These are phyloP conservation scores for Keiferia lycopersicella DNA, from an alignment of 2,888 invertebrate species.

Conservation along the genomic window DNA sequence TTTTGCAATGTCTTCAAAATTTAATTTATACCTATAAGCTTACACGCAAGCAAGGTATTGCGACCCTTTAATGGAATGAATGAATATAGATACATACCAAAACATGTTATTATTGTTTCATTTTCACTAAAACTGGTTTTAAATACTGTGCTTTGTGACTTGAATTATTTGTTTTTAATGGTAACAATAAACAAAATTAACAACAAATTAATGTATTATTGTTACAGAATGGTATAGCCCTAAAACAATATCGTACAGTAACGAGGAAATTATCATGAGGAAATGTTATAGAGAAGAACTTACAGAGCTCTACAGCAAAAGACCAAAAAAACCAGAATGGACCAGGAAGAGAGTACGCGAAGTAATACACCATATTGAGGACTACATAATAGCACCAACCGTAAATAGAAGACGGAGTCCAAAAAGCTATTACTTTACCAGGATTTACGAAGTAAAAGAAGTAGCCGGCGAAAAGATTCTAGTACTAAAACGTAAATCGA, in stretches of 20 bases:
- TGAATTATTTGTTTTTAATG: too few species aligned
- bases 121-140: too few species aligned
- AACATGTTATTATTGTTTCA: too few species aligned
- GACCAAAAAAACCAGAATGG: not conserved
- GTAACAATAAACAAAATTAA: too few species aligned
- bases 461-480: constrained; percentile 1
- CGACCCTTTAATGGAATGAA: too few species aligned
- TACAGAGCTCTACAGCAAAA: not conserved
- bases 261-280: not conserved
- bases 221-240: constrained; percentile 1
- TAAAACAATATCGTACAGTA: not conserved
- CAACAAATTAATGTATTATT: not conserved
- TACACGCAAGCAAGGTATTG: too few species aligned
- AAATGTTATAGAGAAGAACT: not conserved
- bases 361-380: not conserved
- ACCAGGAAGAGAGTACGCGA: not conserved
- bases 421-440: not conserved
- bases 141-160: too few species aligned
- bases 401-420: not conserved
- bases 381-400: not conserved
- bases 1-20: too few species aligned
- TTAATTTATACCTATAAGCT: too few species aligned
- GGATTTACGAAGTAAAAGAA: not conserved
- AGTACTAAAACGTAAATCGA: not conserved
- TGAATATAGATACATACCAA: too few species aligned